phyloP scores from a whole-genome alignment of 2,113 vertebrate genomes.

The Cheilinus undulatus region DNA sequence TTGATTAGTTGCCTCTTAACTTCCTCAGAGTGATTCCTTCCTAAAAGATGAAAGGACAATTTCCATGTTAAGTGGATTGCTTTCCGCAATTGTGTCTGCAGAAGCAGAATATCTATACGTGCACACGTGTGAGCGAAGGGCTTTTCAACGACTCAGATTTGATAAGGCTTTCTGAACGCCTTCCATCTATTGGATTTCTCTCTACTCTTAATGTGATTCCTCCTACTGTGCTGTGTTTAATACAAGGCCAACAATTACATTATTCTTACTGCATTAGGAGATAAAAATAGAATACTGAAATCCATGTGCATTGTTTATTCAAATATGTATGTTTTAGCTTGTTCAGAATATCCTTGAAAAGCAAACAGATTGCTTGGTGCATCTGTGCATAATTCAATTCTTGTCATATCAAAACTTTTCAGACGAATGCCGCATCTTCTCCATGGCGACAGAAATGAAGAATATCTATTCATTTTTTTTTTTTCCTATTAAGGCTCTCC shows the following conservation, averaged over 20 bases:
- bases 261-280: slow-evolving; percentile 54
- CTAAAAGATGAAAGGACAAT: slow-evolving; percentile 73
- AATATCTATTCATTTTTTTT: slow-evolving; percentile 50
- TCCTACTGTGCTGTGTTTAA: slow-evolving; percentile 41
- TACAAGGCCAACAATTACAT: slow-evolving; percentile 42
- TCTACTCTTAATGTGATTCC: slow-evolving; percentile 45
- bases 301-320: slow-evolving; percentile 52
- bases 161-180: slow-evolving; percentile 56
- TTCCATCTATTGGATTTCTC: slow-evolving; percentile 58
- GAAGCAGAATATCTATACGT: slow-evolving; percentile 42
- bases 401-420: slow-evolving; percentile 62
- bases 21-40: slow-evolving; percentile 41
- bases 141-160: slow-evolving; percentile 57
- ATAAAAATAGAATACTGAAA: slow-evolving; percentile 61
- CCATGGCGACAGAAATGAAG: slow-evolving; percentile 33
- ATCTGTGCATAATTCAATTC: slow-evolving; percentile 66
- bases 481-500: slow-evolving; percentile 39
- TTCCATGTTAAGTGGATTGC: slow-evolving; percentile 78
- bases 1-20: slow-evolving; percentile 63
- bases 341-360: slow-evolving; percentile 34
- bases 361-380: slow-evolving; percentile 58
- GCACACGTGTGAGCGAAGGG: slow-evolving; percentile 35
- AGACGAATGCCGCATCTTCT: slow-evolving; percentile 35
- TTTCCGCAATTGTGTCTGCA: slow-evolving; percentile 46
- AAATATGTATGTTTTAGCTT: slow-evolving; percentile 61